A percentile compares a stretch with the other conserved stretches of the same genome.
Evolutionary conservation across 2,113 vertebrate genomes (phyloP).

Genomic region (Cinclus mexicanus): DNA sequence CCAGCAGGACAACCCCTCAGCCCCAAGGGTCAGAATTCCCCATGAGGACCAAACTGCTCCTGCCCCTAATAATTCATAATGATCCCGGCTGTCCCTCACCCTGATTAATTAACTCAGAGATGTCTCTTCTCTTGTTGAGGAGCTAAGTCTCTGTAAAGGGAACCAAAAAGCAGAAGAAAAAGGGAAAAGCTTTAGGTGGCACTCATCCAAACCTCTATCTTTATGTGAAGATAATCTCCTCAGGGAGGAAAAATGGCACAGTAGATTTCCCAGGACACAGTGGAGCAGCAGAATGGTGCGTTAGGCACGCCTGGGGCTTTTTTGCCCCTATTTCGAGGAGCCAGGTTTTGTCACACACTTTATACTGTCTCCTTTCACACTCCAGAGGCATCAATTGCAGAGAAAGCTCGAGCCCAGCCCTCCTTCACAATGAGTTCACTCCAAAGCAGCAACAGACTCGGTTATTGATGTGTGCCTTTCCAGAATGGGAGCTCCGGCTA

Average conservation of each 20-base stretch:
- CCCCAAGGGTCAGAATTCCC: not conserved
- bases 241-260: not conserved
- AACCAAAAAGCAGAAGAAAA: not conserved
- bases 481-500: not conserved
- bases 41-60: not conserved
- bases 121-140: not conserved
- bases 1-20: fast-evolving
- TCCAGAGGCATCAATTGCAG: not conserved
- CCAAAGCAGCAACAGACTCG: not conserved
- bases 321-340: not conserved
- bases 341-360: not conserved
- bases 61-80: not conserved
- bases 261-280: not conserved
- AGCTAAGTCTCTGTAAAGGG: not conserved
- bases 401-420: not conserved
- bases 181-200: not conserved
- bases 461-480: not conserved
- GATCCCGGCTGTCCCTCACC: not conserved
- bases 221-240: not conserved
- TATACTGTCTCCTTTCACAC: not conserved
- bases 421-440: not conserved
- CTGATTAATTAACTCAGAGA: not conserved
- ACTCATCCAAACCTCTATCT: not conserved
- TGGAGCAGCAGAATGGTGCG: not conserved
- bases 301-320: not conserved